phyloP scores from a whole-genome alignment of 1,140 invertebrate genomes.

The Acromyrmex heyeri region DNA sequence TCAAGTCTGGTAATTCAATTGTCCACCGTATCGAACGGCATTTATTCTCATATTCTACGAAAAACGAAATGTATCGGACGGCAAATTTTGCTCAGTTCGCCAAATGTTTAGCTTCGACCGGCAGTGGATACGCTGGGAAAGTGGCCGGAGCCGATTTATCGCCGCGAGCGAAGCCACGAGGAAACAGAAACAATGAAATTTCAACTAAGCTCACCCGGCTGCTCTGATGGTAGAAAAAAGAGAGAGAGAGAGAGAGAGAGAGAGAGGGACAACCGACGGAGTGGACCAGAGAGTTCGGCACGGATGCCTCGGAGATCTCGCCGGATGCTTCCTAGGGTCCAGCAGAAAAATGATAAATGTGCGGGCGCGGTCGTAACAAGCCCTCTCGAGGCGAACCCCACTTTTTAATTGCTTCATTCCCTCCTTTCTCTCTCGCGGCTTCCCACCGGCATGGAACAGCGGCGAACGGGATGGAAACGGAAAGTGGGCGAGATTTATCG shows the following conservation, averaged over 20 bases:
- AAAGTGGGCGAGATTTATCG: constrained; percentile 71
- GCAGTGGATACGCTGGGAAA: constrained; percentile 56
- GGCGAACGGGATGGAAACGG: constrained; percentile 38
- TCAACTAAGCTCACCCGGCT: constrained; percentile 62
- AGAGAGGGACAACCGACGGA: background rate
- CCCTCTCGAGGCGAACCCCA: constrained; percentile 81
- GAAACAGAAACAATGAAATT: constrained; percentile 76
- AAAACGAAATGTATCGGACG: constrained; percentile 37
- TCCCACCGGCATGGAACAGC: constrained; percentile 19
- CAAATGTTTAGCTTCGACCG: constrained; percentile 41
- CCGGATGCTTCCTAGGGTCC: constrained; percentile 70
- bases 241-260: no score
- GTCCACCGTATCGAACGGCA: constrained; percentile 8
- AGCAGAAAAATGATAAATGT: constrained; percentile 83
- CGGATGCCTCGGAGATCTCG: constrained; percentile 68
- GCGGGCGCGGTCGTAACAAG: constrained; percentile 82
- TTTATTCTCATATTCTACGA: constrained; percentile 54
- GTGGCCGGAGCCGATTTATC: constrained; percentile 68
- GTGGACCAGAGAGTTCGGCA: constrained; percentile 40
- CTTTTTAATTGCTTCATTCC: constrained; percentile 84
- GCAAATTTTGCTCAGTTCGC: constrained; percentile 35
- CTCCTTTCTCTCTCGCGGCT: constrained; percentile 25
- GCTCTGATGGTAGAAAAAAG: background rate
- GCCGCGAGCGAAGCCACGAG: constrained; percentile 41
- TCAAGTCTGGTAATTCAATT: constrained; percentile 44